A percentile compares a stretch with the other conserved stretches of the same genome.
phyloP scores from a whole-genome alignment of 2,888 invertebrate genomes.

The Neelides folsomi region DNA sequence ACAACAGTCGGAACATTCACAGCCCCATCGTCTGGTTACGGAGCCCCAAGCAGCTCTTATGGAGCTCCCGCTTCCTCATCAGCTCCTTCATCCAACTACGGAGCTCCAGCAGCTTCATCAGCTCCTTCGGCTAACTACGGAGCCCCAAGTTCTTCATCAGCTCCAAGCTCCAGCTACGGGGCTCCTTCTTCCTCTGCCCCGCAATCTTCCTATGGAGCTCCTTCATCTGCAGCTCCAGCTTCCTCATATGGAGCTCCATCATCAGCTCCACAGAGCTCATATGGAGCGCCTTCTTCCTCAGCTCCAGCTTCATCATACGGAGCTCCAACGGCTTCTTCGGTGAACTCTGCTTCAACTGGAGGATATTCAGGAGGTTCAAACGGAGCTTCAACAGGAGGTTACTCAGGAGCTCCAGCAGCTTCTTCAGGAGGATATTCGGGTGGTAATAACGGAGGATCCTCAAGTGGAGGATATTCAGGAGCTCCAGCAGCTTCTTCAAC shows the following conservation, averaged over 20 bases:
- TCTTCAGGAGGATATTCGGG: not conserved
- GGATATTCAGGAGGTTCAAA: constrained; percentile 1
- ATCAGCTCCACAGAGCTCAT: constrained; percentile 52
- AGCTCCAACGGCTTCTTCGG: constrained; percentile 29
- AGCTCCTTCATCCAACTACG: constrained; percentile 5
- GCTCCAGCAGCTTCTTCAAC: not conserved
- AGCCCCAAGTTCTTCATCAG: not conserved
- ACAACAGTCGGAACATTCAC: not conserved
- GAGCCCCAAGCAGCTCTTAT: constrained; percentile 9
- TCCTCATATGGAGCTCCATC: constrained; percentile 6
- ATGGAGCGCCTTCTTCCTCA: constrained; percentile 66
- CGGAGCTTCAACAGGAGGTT: not conserved
- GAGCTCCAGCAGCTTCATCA: constrained; percentile 4
- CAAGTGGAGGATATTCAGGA: not conserved
- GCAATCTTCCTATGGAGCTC: constrained; percentile 4
- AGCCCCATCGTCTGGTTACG: constrained; percentile 6
- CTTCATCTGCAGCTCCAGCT: constrained; percentile 3
- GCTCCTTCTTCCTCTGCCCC: constrained; percentile 4
- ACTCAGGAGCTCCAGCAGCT: not conserved
- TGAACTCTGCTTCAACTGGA: not conserved
- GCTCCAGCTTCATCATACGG: constrained; percentile 39
- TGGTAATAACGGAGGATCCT: no score
- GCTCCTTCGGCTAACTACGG: not conserved
- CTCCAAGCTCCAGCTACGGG: constrained; percentile 6
- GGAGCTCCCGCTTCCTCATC: constrained; percentile 7